Percentiles rank a stretch among this genome's conserved stretches.
Evolutionary conservation across 2,888 invertebrate genomes (phyloP).

Genomic region (Fissipunctia ypsillon): DNA sequence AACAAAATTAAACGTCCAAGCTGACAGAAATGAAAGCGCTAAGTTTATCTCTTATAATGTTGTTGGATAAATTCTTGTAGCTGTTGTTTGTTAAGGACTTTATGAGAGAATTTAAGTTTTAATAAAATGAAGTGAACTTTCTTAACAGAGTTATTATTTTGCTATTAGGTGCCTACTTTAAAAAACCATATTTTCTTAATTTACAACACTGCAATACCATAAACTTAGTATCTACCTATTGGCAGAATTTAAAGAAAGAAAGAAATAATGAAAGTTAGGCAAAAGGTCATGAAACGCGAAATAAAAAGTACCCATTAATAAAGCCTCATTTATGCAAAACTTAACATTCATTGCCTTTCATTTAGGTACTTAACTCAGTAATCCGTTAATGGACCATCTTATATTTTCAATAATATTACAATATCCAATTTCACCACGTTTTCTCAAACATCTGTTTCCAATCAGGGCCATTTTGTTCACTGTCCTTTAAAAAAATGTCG

Average conservation of each 20-base stretch:
- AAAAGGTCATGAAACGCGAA: not conserved
- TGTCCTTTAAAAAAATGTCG: constrained; percentile 30
- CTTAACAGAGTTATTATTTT: no score
- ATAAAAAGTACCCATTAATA: not conserved
- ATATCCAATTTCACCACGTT: constrained; percentile 1
- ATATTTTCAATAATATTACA: not conserved
- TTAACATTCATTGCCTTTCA: not conserved
- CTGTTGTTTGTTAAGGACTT: constrained; percentile 14
- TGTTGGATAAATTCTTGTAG: constrained; percentile 15
- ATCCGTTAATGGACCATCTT: not conserved
- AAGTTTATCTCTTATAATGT: constrained; percentile 32
- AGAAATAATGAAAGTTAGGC: no score
- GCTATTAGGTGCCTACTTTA: not conserved
- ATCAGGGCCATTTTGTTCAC: constrained; percentile 15
- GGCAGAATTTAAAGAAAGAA: not conserved
- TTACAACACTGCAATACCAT: not conserved
- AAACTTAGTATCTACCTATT: not conserved
- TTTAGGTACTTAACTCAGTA: not conserved
- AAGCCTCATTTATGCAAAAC: constrained; percentile 10
- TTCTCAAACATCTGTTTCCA: constrained; percentile 43
- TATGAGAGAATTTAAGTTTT: not conserved
- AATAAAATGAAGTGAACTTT: not conserved
- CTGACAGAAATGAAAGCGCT: constrained; percentile 29
- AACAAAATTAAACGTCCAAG: constrained; percentile 46
- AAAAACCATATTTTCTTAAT: not conserved